Evolutionary conservation across 2,797 vertebrate species (phyloP), one percentile per base, ranked within the genome.

Genomic region (Pseudochirops corinnae): DNA sequence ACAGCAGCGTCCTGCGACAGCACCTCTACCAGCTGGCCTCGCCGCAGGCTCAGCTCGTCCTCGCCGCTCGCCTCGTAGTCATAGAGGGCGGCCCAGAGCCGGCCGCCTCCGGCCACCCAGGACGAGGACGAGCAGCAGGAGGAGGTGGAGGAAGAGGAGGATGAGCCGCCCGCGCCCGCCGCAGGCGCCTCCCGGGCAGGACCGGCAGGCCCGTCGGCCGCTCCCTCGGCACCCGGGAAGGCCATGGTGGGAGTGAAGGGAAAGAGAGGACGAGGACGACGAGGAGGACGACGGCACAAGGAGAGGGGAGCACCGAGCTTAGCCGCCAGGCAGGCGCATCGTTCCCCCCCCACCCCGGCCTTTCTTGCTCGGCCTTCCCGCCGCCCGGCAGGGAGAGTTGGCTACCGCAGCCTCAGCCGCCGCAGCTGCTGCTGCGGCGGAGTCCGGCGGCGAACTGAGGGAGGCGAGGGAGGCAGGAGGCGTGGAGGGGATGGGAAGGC

Each of bases 1-100:
- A 99, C 99, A 0, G 99, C 99, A 2, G 99, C 99, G 96, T 99
- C 99, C 98, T 99, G 99, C 16, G 99, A 99, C 92, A 99, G 99
- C 93, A 99, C 99, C 97, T 99, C 99, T 97, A 99, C 99, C 97
- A 99, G 99, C 96, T 99, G 99, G 39, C 99, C 99, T 12, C 99
- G 98, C 58, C 99, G 98, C 96, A 99, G 99, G 97, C 99, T 99
- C 98, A 99, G 99, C 98, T 99, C 99, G 97, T 99, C 99, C 98
- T 99, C 99, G 53, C 99, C 99, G 96, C 99, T 99, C 7, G 99
- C 99, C 97, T 99, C 99, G 94, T 99, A 99, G 98, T 99, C 99
- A 91, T 99, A 99, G 14, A 99, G 99, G 46, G 99, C 99, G 0
- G 99, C 99, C 99, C 99, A 99, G 50, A 99, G 98, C 90, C 99